Conservation (phyloP, 1,140 invertebrate species). For the Drosophila serrata region DNA sequence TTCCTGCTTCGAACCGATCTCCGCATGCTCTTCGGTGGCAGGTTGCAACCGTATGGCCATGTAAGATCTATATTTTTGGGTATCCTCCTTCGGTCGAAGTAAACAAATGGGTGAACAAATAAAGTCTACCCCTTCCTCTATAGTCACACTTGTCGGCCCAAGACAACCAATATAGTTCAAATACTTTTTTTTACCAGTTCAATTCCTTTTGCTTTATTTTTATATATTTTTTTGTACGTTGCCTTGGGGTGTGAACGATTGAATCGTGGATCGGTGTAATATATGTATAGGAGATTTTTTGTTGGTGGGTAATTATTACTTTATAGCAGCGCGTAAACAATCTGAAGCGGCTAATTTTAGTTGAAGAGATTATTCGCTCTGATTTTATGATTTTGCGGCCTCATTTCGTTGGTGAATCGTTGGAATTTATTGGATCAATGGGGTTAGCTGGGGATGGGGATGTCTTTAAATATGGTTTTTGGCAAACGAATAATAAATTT, state of each 20-base stretch:
- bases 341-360: slow-evolving; percentile 62
- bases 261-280: slow-evolving; percentile 19
- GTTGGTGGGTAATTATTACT: slow-evolving; percentile 66
- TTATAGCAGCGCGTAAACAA: slow-evolving; percentile 64
- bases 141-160: slow-evolving; percentile 57
- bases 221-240: slow-evolving; percentile 25
- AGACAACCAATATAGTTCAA: slow-evolving; percentile 48
- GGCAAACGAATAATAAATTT: slow-evolving; percentile 9
- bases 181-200: slow-evolving; percentile 47
- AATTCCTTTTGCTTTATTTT: slow-evolving; percentile 29
- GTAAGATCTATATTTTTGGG: slow-evolving; percentile 55
- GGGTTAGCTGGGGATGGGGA: slow-evolving; percentile 1
- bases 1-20: slow-evolving; percentile 54
- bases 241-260: slow-evolving; percentile 21
- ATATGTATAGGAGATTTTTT: slow-evolving; percentile 23
- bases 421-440: slow-evolving; percentile 23
- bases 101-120: slow-evolving; percentile 49
- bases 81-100: slow-evolving; percentile 58
- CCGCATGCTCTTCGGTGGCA: slow-evolving; percentile 27
- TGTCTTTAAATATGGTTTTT: slow-evolving; percentile 12
- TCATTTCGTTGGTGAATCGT: slow-evolving; percentile 37
- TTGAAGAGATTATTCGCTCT: slow-evolving; percentile 48
- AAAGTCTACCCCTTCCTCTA: slow-evolving; percentile 14
- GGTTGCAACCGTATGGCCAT: slow-evolving; percentile 74
- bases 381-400: slow-evolving; percentile 44